phyloP scores from a whole-genome alignment of 1,140 invertebrate species.

The Bombus soroeensis region DNA sequence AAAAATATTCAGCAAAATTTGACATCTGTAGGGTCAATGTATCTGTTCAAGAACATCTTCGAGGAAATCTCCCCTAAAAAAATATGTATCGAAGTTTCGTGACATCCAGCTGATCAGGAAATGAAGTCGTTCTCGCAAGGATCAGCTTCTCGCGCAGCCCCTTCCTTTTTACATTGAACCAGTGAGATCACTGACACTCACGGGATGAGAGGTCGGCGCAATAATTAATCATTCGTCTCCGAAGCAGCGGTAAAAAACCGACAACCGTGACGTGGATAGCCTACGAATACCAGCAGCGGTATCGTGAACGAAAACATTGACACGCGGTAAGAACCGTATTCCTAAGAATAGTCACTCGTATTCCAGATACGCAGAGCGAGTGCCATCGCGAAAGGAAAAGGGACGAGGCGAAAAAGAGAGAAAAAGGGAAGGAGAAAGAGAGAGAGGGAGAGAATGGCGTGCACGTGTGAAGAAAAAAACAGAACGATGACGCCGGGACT shows the following conservation, averaged over 20 bases:
- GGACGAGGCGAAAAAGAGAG: too few species aligned
- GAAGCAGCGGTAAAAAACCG: conserved; percentile 64
- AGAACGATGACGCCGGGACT: neutral
- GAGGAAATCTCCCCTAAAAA: neutral
- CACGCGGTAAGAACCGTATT: conserved; percentile 22
- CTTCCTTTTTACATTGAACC: conserved; percentile 21
- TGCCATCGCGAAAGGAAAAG: conserved; percentile 5
- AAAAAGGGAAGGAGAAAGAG: neutral
- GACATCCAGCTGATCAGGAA: conserved; percentile 8
- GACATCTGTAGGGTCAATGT: too few species aligned
- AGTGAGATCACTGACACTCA: conserved; percentile 28
- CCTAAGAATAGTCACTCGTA: conserved; percentile 11
- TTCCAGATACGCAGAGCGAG: conserved; percentile 1
- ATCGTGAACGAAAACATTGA: conserved; percentile 30
- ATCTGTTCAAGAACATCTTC: too few species aligned
- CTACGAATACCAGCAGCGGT: conserved; percentile 51
- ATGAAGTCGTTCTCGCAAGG: conserved; percentile 13
- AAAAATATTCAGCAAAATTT: too few species aligned
- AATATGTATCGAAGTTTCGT: neutral
- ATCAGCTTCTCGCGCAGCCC: neutral
- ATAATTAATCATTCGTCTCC: conserved; percentile 63
- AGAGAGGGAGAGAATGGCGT: neutral
- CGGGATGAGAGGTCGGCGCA: conserved; percentile 45
- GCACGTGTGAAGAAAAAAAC: neutral
- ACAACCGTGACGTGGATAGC: conserved; percentile 54